These are phyloP conservation scores for Phalloptychus januarius DNA, from an alignment of 2,797 vertebrate species.

Conservation along the genomic window DNA sequence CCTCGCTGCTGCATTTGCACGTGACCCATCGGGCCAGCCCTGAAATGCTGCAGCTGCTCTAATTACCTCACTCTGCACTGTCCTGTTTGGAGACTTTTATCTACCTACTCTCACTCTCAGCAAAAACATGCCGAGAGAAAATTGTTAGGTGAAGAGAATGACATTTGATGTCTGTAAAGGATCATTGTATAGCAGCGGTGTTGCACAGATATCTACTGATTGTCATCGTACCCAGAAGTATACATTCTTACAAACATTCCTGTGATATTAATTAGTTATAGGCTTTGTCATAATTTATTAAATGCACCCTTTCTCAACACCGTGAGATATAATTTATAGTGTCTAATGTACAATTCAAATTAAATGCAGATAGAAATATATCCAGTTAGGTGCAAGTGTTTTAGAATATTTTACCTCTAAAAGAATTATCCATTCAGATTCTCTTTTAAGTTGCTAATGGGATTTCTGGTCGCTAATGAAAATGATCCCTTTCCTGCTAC, in stretches of 20 bases:
- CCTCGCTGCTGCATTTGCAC: slow-evolving; percentile 61
- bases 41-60: slow-evolving; percentile 67
- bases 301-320: background rate
- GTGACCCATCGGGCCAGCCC: slow-evolving; percentile 65
- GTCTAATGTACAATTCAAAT: background rate
- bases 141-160: slow-evolving; percentile 8
- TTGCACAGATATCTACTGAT: slow-evolving; percentile 11
- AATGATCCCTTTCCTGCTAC: slow-evolving; percentile 22
- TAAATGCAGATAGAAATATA: background rate
- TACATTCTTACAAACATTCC: slow-evolving; percentile 5
- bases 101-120: slow-evolving; percentile 43
- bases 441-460: slow-evolving; percentile 27
- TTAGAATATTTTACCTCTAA: background rate
- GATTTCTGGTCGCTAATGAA: slow-evolving; percentile 39
- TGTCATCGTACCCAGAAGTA: background rate
- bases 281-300: background rate
- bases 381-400: background rate
- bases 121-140: slow-evolving; percentile 29
- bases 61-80: slow-evolving; percentile 65
- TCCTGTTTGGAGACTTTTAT: slow-evolving; percentile 59
- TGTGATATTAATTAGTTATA: background rate
- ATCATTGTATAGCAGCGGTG: slow-evolving; percentile 14
- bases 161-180: slow-evolving; percentile 3
- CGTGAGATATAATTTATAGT: background rate
- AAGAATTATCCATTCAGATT: background rate